Percentiles rank a stretch among this genome's conserved stretches.
Evolutionary conservation across 2,888 invertebrate species (phyloP).

Genomic region (Xanthia togata): DNA sequence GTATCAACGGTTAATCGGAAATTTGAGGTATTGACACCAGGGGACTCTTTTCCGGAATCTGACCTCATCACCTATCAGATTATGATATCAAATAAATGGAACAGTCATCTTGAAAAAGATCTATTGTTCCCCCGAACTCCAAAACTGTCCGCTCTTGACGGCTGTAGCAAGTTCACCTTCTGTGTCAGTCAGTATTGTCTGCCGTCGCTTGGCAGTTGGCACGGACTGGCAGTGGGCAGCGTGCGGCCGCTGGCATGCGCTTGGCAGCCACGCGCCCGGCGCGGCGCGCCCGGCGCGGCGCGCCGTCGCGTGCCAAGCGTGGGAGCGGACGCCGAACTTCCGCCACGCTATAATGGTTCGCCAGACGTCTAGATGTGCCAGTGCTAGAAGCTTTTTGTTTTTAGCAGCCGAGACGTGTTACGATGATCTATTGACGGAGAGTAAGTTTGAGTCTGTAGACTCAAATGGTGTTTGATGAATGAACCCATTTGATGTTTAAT

Average conservation of each 20-base stretch:
- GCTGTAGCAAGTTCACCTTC: slow-evolving; percentile 45
- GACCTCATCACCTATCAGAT: background rate
- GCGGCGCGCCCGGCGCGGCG: too few relatives aligned
- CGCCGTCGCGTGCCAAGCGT: slow-evolving; percentile 84
- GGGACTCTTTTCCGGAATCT: background rate
- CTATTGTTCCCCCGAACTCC: too few relatives aligned
- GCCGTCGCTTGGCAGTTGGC: slow-evolving; percentile 54
- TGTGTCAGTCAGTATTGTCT: slow-evolving; percentile 24
- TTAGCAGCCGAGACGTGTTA: slow-evolving; percentile 25
- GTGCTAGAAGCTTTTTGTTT: slow-evolving; percentile 37
- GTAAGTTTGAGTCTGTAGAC: background rate
- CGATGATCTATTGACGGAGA: slow-evolving; percentile 12
- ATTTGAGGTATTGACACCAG: background rate
- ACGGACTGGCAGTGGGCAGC: slow-evolving; percentile 46
- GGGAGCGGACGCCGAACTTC: slow-evolving; percentile 84
- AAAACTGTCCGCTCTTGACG: background rate
- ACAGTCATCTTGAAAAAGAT: background rate
- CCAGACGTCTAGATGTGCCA: slow-evolving; percentile 63
- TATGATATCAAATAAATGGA: background rate
- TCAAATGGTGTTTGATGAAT: slow-evolving; percentile 1
- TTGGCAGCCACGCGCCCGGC: slow-evolving; percentile 65
- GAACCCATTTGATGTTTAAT: slow-evolving; percentile 1
- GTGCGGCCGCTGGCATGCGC: slow-evolving; percentile 62
- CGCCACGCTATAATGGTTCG: slow-evolving; percentile 74
- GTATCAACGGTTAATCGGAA: background rate